Conservation (phyloP, 2,797 vertebrate genomes). For the Mustela erminea region DNA sequence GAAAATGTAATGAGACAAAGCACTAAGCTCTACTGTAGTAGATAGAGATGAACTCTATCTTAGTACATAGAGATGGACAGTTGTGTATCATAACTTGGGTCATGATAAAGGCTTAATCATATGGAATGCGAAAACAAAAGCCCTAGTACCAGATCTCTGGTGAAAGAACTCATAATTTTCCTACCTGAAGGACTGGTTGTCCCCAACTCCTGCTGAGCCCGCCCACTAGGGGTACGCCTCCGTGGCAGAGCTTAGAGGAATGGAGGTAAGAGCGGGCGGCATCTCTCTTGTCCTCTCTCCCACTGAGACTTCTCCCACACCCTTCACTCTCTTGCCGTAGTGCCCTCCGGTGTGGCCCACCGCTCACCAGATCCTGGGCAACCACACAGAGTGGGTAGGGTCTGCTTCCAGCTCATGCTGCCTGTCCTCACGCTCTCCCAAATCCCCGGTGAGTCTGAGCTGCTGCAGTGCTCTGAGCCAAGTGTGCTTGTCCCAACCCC, state of each 20-base stretch:
- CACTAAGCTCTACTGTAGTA: neutral
- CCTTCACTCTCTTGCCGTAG: neutral
- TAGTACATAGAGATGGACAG: neutral
- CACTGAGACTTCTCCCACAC: neutral
- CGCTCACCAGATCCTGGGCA: too few relatives aligned
- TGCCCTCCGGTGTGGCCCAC: neutral
- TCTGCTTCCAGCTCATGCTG: neutral
- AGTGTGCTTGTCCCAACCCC: accelerated
- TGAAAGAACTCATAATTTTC: neutral
- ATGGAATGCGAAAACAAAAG: neutral
- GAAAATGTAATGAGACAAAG: neutral
- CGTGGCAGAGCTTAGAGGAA: too few relatives aligned
- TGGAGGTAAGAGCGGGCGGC: too few relatives aligned
- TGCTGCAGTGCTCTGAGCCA: neutral
- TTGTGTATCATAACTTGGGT: neutral
- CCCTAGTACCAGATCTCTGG: accelerated
- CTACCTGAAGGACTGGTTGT: neutral
- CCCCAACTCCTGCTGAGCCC: neutral
- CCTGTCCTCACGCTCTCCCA: accelerated
- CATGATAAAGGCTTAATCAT: neutral
- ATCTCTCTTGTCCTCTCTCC: too few relatives aligned
- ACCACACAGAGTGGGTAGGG: accelerated
- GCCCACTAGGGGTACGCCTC: accelerated
- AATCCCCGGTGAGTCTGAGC: neutral
- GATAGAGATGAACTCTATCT: neutral